These are phyloP conservation scores for Scolanthus callimorphus DNA, from an alignment of 92 coral and sea anemone species.

Conservation along the genomic window DNA sequence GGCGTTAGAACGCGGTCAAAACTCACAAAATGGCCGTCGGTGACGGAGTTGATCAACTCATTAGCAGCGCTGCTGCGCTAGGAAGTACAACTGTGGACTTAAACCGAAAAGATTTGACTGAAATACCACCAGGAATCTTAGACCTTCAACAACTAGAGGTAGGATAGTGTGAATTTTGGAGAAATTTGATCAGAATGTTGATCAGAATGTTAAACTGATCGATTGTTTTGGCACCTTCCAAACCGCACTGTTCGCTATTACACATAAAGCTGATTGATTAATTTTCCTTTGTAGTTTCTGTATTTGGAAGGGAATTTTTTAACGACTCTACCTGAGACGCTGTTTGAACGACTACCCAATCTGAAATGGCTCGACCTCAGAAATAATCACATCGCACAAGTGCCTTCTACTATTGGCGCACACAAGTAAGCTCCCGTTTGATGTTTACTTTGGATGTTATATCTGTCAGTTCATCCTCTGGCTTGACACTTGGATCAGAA, in stretches of 20 bases:
- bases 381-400: slow-evolving; percentile 67
- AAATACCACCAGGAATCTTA: slow-evolving; percentile 75
- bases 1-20: neutral
- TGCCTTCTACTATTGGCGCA: slow-evolving; percentile 72
- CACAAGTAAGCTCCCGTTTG: slow-evolving; percentile 68
- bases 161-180: too few relatives aligned
- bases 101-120: slow-evolving; percentile 66
- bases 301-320: slow-evolving; percentile 85
- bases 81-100: slow-evolving; percentile 87
- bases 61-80: slow-evolving; percentile 82
- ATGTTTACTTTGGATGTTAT: too few relatives aligned
- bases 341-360: slow-evolving; percentile 78
- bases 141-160: slow-evolving; percentile 87
- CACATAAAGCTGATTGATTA: too few relatives aligned
- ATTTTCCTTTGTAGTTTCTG: slow-evolving; percentile 56
- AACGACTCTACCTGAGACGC: slow-evolving; percentile 62
- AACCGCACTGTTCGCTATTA: too few relatives aligned
- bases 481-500: too few relatives aligned
- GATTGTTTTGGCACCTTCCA: too few relatives aligned
- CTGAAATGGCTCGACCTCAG: slow-evolving; percentile 95
- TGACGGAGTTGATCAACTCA: slow-evolving; percentile 68
- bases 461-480: too few relatives aligned
- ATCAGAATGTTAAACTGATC: too few relatives aligned
- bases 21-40: slow-evolving; percentile 92
- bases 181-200: too few relatives aligned